Conservation (phyloP, 2,113 vertebrate species). For the Paramisgurnus dabryanus region DNA sequence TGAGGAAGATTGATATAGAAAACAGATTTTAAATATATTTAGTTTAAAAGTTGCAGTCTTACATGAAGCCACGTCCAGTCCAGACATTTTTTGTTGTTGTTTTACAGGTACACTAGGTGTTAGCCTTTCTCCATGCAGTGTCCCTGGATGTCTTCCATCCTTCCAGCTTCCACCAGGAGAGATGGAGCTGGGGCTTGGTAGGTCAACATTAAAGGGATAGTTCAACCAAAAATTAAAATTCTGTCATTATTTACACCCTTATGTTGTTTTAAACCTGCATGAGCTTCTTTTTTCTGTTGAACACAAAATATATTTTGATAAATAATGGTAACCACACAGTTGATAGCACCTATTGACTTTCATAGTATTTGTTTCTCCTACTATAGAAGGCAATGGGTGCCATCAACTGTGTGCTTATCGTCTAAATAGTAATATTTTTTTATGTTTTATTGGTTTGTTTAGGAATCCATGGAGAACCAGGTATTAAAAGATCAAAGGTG, state of each 20-base stretch:
- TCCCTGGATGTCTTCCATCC: conserved; percentile 85
- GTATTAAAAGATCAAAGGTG: conserved; percentile 87
- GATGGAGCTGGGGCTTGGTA: conserved; percentile 92
- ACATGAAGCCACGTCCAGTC: neutral
- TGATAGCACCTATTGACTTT: too few species aligned
- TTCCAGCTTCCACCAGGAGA: conserved; percentile 84
- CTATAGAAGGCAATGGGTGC: too few species aligned
- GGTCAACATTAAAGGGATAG: conserved; percentile 54
- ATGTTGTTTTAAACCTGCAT: too few species aligned
- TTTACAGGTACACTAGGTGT: conserved; percentile 88
- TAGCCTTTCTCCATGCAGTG: conserved; percentile 89
- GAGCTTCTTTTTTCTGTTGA: too few species aligned
- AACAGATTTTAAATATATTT: too few species aligned
- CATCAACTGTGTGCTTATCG: too few species aligned
- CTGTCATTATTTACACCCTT: too few species aligned
- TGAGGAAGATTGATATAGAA: conserved; percentile 56
- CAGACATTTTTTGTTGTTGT: neutral
- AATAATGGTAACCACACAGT: too few species aligned
- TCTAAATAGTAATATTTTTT: too few species aligned
- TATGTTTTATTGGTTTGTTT: conserved; percentile 11
- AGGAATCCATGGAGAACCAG: conserved; percentile 96
- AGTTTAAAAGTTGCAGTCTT: neutral
- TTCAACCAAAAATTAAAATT: too few species aligned
- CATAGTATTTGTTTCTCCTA: too few species aligned
- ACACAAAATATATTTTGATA: too few species aligned